Evolutionary conservation across 2,888 invertebrate genomes (phyloP), one percentile per base, ranked within the genome.

Genomic region (Ophion slaviceki): DNA sequence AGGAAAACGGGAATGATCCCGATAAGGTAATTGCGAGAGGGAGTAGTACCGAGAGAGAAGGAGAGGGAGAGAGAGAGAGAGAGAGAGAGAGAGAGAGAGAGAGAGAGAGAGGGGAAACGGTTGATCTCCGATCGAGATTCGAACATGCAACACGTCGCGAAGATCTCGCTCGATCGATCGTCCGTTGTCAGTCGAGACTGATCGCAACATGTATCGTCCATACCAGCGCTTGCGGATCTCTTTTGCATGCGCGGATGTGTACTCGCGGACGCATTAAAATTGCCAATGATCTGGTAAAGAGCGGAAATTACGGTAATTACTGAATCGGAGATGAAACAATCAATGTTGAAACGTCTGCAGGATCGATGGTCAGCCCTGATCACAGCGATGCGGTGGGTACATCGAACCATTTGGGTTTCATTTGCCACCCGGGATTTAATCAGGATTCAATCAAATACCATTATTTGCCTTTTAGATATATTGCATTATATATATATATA

Each of bases 221-320:
- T 68, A 68, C 24, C 5, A 45, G 2, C n/a, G 67, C 7, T 45
- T 20, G 40, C 20, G 20, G 17, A 24, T 20, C 61, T 8, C 20
- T 20, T 61, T 20, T 61, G 20, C 61, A 57, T 72, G 32, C 32
- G n/a, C 32, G n/a, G 40, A 61, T 45, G 28, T 28, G 47, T 66
- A 66, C 45, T 11, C 24, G 14, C 1, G 36, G 57, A 47, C 70
- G 72, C 59, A 66, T 86, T 84, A 84, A 78, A 84, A 72, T 85
- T 45, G 72, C 82, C 87, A 88, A 88, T 87, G 84, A 86, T 88
- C 89, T 84, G 64, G 89, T 89, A 90, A 89, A 90, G 88, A 80
- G 82, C 83, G 82, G 84, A 87, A 88, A 90, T 90, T 89, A 87
- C 89, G 83, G 87, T 88, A 89, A 90, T 90, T 89, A 90, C 84